Evolutionary conservation across 30 jellyfish, hydroid and myxozoan species (phyloP).

Genomic region (Mastigias papua): DNA sequence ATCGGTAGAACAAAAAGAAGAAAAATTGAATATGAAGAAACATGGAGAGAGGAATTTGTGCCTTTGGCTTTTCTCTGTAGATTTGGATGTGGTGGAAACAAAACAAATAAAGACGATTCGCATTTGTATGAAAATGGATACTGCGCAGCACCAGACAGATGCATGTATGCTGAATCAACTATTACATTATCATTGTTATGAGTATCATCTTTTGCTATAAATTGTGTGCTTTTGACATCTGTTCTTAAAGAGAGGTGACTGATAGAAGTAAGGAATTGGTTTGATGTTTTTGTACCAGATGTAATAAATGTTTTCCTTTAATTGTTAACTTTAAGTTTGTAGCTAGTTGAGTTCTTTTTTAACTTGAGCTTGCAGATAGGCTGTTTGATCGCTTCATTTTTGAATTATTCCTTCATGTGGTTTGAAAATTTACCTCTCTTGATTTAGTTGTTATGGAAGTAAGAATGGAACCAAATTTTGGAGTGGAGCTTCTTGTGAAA

Average conservation of each 20-base stretch:
- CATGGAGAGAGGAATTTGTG: constrained; percentile 73
- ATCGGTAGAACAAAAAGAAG: constrained; percentile 9
- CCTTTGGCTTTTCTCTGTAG: constrained; percentile 85
- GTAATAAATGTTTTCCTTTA: too few species aligned
- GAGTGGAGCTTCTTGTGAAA: constrained; percentile 77
- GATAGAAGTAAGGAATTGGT: too few species aligned
- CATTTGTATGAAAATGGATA: constrained; percentile 73
- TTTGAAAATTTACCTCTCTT: too few species aligned
- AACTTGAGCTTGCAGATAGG: too few species aligned
- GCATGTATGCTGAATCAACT: constrained; percentile 73
- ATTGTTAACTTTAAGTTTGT: too few species aligned
- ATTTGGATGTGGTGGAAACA: constrained; percentile 92
- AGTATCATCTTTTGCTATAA: too few species aligned
- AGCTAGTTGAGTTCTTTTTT: too few species aligned
- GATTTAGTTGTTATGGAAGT: constrained; percentile 63
- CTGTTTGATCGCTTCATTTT: too few species aligned
- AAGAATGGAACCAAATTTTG: constrained; percentile 65
- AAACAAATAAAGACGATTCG: constrained; percentile 59
- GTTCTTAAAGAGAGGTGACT: too few species aligned
- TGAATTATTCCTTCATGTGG: too few species aligned
- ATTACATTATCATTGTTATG: background rate
- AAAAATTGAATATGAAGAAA: constrained; percentile 33
- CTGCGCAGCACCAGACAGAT: constrained; percentile 63
- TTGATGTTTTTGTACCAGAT: too few species aligned
- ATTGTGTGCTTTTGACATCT: too few species aligned